Evolutionary conservation across 2,113 vertebrate genomes (phyloP), one percentile per base, ranked within the genome.

Genomic region (Embiotoca jacksoni): DNA sequence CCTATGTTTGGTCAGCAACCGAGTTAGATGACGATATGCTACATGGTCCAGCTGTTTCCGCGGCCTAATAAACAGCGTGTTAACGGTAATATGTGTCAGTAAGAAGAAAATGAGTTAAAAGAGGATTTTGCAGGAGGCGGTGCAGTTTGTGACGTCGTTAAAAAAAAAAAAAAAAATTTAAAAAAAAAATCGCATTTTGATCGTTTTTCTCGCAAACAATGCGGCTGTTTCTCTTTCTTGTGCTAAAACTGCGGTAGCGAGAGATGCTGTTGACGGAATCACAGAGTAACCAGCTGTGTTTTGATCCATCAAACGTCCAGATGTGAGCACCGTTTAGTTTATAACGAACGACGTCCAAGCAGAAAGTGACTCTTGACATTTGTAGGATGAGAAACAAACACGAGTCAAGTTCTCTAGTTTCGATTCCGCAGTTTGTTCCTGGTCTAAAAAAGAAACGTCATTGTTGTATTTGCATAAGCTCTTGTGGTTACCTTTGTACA

Each of bases 41-140:
- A 53, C 30, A 1, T 2, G 32, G 11, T 13, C 35, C 11, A 52
- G 37, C 44, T 49, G 7, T 16, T 0, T 39, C 2, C 55, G 37
- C 15, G 23, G 6, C 6, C 1, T 33, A 15, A 10, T 9, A 58
- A 9, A 31, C 23, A 10, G 0, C 15, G 14, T 16, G 2, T 50
- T 23, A 5, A 0, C 14, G 2, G 4, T 1, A 14, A 13, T 0
- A 7, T 49, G 5, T 74, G 0, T 23, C 1, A 2, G 16, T 30
- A 2, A 55, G 4, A 36, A 11, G 55, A 23, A 3, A 6, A 8
- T 7, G 32, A 49, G 36, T 54, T 3, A 4, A 3, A 23, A 11
- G 15, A 47, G 10, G 7, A 0, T 0, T 8, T 62, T 11, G 13
- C 6, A 16, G 7, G 16, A 35, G 4, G 16, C 14, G n/a, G 5